Base-by-base conservation (phyloP, 2,113 vertebrate species). In the Peromyscus polionotus region DNA sequence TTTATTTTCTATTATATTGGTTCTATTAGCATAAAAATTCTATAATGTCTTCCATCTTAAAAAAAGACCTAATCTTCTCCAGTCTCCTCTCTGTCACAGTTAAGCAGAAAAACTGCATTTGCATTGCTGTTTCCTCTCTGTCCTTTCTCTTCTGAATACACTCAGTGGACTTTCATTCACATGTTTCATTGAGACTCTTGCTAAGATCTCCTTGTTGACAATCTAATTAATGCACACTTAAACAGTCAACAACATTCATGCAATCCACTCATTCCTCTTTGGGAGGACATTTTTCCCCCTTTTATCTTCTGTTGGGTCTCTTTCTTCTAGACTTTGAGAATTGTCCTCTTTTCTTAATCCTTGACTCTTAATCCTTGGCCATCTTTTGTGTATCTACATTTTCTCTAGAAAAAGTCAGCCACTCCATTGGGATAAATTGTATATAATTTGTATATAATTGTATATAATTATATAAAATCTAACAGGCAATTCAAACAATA, bases 21-120 rank as follows among this genome's bases (percentile, higher is more conserved):
- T 93, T 95, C 65, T 42, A 42, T 85, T 86, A 88, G 42, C 51
- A 19, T 63, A 80, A 84, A 67, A 95, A 80, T 90, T 96, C 63
- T 93, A 36, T 77, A 39, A 17, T 85, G n/a, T 84, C 54, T 80
- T 39, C 14, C 36, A 73, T 91, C 22, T 94, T 75, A 8, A 75
- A 72, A 36, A 77, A 48, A 28, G 79, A 48, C 51, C 36, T 7
- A 93, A 51, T 31, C 42, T 79, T 75, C 16, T 72, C 39, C 12
- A 79, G 14, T 83, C 5, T 84, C n/a, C 51, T 90, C 14, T 51
- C 31, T 81, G 45, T 80, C 28, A 91, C 39, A 89, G 91, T 33
- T 61, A 88, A 90, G 59, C 39, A 68, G 79, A 90, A 54, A 31
- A 39, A 14, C 11, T 67, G 9, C 77, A 45, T 70, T 87, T 93